Base-by-base conservation (phyloP, 2,888 invertebrate species). In the Lypha dubia region DNA sequence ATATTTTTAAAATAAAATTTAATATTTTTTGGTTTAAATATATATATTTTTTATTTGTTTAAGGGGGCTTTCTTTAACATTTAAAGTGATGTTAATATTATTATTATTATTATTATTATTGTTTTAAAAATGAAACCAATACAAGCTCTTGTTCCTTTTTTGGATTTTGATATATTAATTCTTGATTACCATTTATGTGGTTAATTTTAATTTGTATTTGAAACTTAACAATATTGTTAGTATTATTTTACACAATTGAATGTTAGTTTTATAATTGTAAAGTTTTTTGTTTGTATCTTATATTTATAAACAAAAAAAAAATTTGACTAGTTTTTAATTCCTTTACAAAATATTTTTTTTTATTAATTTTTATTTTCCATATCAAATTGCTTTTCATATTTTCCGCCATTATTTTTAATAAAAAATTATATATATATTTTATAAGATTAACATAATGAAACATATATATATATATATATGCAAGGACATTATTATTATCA, bases 291-390 rank as follows among this genome's bases (percentile, higher is more conserved):
- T 77, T 46, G 73, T 74, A 76, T 86, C 89, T 90, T 90, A 90
- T 79, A 79, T 87, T 87, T 88, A 77, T 71, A 84, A 84, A 80
- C 71, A 84, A 84, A 84, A 86, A 84, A 84, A 84, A 86, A 89
- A 90, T 91, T 91, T 91, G 90, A 90, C 90, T 90, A 90, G 90
- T 89, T 84, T 82, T 90, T 89, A 90, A 90, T 91, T 91, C 88
- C 89, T 89, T 91, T 90, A 88, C 87, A 84, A 70, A 85, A 77
- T 87, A 65, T 79, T 86, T 81, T 24, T 68, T 63, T 80, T 80
- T 73, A 62, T 76, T 81, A 62, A 68, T 44, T 68, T 58, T 56
- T 41, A 49, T 60, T 84, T 75, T 67, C 32, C 46, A 44, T 49
- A 63, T 73, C 74, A 84, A 86, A 79, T 79, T 82, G 86, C 35